These are phyloP conservation scores for Albula glossodonta DNA, from an alignment of 2,113 vertebrate species.

Conservation along the genomic window DNA sequence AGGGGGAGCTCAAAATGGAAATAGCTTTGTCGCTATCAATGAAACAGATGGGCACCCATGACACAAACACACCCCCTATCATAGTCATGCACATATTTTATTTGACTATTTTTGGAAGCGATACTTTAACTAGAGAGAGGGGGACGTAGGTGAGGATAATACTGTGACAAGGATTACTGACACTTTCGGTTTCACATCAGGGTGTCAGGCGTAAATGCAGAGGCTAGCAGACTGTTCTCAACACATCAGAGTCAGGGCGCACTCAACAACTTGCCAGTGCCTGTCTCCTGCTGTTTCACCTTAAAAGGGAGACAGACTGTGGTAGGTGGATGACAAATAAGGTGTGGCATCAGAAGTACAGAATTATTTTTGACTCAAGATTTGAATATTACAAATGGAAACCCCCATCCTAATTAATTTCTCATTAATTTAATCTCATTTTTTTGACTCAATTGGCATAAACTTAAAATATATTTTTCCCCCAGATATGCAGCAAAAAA, in stretches of 20 bases:
- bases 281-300: neutral
- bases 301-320: neutral
- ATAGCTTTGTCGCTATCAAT: conserved; percentile 9
- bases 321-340: neutral
- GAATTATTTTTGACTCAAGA: neutral
- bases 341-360: neutral
- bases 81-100: neutral
- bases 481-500: neutral
- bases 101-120: conserved; percentile 13
- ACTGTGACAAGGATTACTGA: conserved; percentile 2
- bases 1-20: conserved; percentile 3
- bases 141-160: conserved; percentile 19
- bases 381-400: neutral
- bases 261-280: neutral
- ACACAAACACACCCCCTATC: neutral
- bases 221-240: neutral
- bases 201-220: neutral
- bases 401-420: neutral
- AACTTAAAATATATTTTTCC: neutral
- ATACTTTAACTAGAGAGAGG: neutral
- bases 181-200: neutral
- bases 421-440: no score
- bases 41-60: neutral
- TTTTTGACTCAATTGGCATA: neutral
- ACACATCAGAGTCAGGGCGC: neutral